Evolutionary conservation across 2,113 vertebrate species (phyloP).

Genomic region (Myrmophylax atrothorax): DNA sequence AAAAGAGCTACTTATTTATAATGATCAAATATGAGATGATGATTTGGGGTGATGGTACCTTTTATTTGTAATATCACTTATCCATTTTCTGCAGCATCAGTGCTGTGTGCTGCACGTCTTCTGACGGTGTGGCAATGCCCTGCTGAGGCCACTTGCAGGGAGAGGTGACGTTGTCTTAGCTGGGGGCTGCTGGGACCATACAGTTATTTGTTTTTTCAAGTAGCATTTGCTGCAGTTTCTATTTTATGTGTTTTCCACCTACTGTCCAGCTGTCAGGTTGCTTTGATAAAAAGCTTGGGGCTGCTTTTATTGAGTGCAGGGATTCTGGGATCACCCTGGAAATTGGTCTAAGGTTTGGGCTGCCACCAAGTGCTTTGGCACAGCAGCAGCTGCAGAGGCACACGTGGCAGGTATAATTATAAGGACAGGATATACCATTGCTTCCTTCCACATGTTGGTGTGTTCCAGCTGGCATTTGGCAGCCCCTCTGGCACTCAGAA

Average conservation of each 20-base stretch:
- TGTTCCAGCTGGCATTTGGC: not conserved
- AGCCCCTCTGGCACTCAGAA: not conserved
- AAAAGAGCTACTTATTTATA: not conserved
- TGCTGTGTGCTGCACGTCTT: not conserved
- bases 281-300: not conserved
- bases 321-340: not conserved
- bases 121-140: not conserved
- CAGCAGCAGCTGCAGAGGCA: not conserved
- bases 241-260: not conserved
- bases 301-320: not conserved
- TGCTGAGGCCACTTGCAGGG: not conserved
- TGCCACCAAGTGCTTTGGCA: not conserved
- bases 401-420: rapidly evolving
- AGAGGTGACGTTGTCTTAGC: not conserved
- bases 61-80: not conserved
- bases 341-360: not conserved
- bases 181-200: not conserved
- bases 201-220: not conserved
- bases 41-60: not conserved
- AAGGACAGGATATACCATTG: not conserved
- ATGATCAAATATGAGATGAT: not conserved
- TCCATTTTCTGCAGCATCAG: not conserved
- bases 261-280: not conserved
- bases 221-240: not conserved
- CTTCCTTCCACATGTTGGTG: rapidly evolving